A percentile compares a stretch with the other conserved stretches of the same genome.
phyloP scores from a whole-genome alignment of 64 coral and sea anemone genomes.

The Pachyseris speciosa region DNA sequence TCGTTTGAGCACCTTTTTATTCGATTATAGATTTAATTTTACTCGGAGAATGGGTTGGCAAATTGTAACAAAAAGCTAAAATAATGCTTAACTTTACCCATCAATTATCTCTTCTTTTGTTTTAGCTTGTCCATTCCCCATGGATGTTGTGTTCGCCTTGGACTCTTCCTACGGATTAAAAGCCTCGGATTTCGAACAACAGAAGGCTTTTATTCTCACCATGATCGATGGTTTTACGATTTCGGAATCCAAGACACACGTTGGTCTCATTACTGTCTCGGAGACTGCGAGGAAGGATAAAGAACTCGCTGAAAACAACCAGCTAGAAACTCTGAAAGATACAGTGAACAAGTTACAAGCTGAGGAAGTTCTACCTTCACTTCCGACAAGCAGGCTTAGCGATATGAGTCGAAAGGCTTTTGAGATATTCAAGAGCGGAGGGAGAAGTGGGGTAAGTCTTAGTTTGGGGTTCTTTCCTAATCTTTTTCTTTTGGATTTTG shows the following conservation, averaged over 20 bases:
- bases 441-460: not conserved
- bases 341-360: not conserved
- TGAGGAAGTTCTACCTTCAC: not conserved
- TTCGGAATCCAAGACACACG: conserved; percentile 47
- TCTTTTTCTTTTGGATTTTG: too few relatives aligned
- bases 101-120: not conserved
- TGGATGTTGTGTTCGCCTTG: conserved; percentile 77
- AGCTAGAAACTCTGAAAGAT: not conserved
- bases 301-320: conserved; percentile 3
- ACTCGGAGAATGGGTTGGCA: too few relatives aligned
- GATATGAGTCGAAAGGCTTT: not conserved
- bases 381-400: not conserved
- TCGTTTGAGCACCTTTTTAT: too few relatives aligned
- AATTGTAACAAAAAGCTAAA: too few relatives aligned
- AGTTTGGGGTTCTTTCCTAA: too few relatives aligned
- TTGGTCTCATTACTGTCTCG: conserved; percentile 48
- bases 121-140: conserved; percentile 75
- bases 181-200: conserved; percentile 26
- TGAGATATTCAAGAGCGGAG: not conserved
- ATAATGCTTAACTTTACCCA: too few relatives aligned
- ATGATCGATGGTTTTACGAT: conserved; percentile 74
- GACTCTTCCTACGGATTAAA: conserved; percentile 56
- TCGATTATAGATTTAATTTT: too few relatives aligned
- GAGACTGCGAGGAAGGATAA: conserved; percentile 12
- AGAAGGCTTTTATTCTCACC: conserved; percentile 43